Evolutionary conservation across 2,113 vertebrate genomes (phyloP).

Genomic region (Nycticorax nycticorax): DNA sequence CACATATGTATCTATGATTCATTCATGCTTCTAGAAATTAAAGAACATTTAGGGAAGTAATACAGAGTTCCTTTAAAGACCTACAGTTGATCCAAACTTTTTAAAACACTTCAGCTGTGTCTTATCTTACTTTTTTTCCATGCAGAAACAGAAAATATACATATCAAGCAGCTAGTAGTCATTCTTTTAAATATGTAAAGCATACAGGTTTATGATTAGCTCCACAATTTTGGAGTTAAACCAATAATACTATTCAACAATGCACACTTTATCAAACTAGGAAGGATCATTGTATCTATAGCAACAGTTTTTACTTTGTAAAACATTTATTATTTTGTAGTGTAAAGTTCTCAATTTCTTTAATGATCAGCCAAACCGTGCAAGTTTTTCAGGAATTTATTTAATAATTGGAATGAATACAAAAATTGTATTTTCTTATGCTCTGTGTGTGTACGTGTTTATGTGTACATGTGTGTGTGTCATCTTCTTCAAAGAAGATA

Average conservation of each 20-base stretch:
- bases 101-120: neutral
- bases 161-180: neutral
- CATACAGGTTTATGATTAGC: neutral
- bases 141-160: neutral
- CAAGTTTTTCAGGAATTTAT: neutral
- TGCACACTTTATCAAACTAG: neutral
- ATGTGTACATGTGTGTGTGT: neutral
- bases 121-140: neutral
- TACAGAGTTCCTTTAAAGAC: neutral
- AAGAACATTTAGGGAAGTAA: neutral
- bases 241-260: neutral
- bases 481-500: neutral
- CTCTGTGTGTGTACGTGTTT: fast-evolving
- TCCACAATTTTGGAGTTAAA: neutral
- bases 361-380: neutral
- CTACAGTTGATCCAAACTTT: neutral
- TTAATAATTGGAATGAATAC: neutral
- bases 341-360: neutral
- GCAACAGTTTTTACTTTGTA: neutral
- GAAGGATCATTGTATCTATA: neutral
- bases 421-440: neutral
- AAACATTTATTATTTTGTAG: neutral
- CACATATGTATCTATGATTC: neutral
- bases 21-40: neutral
- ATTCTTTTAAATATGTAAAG: neutral